Evolutionary conservation across 2,888 invertebrate species (phyloP), one percentile per base, ranked within the genome.

Genomic region (Bombylius major): DNA sequence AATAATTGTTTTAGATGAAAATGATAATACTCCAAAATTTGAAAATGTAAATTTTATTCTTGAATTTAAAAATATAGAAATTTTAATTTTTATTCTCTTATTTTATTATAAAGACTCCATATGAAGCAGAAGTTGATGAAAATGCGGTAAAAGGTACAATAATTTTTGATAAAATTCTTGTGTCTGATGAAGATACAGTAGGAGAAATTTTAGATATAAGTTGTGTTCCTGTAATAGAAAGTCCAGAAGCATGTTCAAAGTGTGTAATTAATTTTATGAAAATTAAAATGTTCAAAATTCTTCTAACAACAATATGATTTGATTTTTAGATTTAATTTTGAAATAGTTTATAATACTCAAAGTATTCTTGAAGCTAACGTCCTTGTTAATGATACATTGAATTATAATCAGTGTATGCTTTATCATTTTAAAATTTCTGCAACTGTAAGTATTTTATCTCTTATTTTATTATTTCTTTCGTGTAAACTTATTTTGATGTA

Each of bases 1-100:
- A 39, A 86, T 92, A 58, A 90, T 92, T 59, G 83, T 94, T 14
- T 75, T 88, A 11, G 93, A 94, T 67, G 89, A 89, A 66, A 93
- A 94, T 69, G 93, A 94, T 68, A 92, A 91, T 72, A 80, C 88
- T 42, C 92, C 93, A 8, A 79, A 78, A 56, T 89, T 89, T 73
- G 78, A 80, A 73, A 82, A 86, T 73, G 88, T 87, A 76, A 36
- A 32, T 14, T n/a, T 14, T 45, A n/a, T n/a, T 42, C 11, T 11
- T 11, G 11, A 11, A 1, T 2, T 11, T 9, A 36, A 42, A 42
- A 42, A 11, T 42, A 5, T 42, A 5, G 1, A 23, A 23, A 23
- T 42, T 42, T 11, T 42, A 11, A 32, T n/a, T 33, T 50, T 5
- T 13, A 6, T n/a, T 32, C 13, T 23, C 6, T 47, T 47, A 5